A percentile compares a stretch with the other conserved stretches of the same genome.
Conservation (phyloP, 2,797 vertebrate species). For the Alectoris magna region DNA sequence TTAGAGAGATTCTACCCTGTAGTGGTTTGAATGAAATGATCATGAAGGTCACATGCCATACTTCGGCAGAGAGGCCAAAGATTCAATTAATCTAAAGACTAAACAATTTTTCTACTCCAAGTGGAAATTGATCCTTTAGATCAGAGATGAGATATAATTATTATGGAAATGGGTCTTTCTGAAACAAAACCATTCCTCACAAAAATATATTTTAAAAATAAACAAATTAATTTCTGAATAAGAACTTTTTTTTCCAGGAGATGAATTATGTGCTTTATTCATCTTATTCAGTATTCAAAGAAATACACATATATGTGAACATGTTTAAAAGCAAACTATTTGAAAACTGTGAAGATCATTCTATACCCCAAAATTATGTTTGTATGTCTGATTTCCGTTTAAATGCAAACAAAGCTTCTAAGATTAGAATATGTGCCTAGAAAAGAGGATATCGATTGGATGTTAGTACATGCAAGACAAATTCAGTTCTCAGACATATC, state of each 20-base stretch:
- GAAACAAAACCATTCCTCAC: neutral
- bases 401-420: neutral
- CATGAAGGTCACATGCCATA: neutral
- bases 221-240: neutral
- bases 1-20: neutral
- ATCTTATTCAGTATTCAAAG: neutral
- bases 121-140: slow-evolving; percentile 4
- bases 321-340: neutral
- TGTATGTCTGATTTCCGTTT: neutral
- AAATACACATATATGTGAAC: neutral
- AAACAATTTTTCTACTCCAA: neutral
- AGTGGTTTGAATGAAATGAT: neutral
- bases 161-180: fast-evolving
- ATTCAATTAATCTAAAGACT: slow-evolving; percentile 44
- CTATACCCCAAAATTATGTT: neutral
- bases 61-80: slow-evolving; percentile 22
- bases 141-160: neutral
- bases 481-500: neutral
- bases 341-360: neutral
- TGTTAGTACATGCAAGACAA: neutral
- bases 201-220: neutral
- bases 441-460: neutral
- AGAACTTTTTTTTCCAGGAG: neutral
- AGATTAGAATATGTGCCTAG: neutral
- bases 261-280: neutral